These are phyloP conservation scores for Ectropis crepuscularia DNA, from an alignment of 2,888 invertebrate genomes.

Conservation along the genomic window DNA sequence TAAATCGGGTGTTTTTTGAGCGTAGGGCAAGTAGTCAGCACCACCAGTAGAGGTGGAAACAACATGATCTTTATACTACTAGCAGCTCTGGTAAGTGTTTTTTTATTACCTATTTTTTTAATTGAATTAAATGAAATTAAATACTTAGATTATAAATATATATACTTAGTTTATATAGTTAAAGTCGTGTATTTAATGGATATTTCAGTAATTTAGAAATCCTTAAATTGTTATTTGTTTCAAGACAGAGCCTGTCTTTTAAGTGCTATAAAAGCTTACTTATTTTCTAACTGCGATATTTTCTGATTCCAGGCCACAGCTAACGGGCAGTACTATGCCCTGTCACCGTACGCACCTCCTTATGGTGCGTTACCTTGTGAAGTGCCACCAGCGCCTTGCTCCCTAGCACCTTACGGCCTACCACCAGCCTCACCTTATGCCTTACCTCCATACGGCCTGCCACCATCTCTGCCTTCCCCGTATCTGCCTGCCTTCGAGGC, in stretches of 20 bases:
- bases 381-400: slow-evolving; percentile 12
- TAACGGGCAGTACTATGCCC: slow-evolving; percentile 65
- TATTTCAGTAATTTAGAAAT: too few relatives aligned
- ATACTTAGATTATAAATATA: background rate
- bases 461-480: too few relatives aligned
- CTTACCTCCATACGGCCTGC: slow-evolving; percentile 6
- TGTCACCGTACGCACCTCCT: slow-evolving; percentile 43
- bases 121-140: background rate
- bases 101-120: slow-evolving; percentile 13
- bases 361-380: slow-evolving; percentile 26
- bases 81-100: slow-evolving; percentile 63
- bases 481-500: too few relatives aligned
- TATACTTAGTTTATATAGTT: too few relatives aligned
- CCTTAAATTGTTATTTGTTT: too few relatives aligned
- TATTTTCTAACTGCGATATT: background rate
- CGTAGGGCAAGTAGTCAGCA: slow-evolving; percentile 49
- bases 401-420: slow-evolving; percentile 5
- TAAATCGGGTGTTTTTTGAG: slow-evolving; percentile 54
- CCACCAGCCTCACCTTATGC: slow-evolving; percentile 22
- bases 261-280: too few relatives aligned
- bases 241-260: too few relatives aligned
- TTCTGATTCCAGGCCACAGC: slow-evolving; percentile 57
- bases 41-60: slow-evolving; percentile 60
- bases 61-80: slow-evolving; percentile 57
- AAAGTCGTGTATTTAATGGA: too few relatives aligned